Conservation (phyloP, 1,140 invertebrate species). For the Eupeodes corollae region DNA sequence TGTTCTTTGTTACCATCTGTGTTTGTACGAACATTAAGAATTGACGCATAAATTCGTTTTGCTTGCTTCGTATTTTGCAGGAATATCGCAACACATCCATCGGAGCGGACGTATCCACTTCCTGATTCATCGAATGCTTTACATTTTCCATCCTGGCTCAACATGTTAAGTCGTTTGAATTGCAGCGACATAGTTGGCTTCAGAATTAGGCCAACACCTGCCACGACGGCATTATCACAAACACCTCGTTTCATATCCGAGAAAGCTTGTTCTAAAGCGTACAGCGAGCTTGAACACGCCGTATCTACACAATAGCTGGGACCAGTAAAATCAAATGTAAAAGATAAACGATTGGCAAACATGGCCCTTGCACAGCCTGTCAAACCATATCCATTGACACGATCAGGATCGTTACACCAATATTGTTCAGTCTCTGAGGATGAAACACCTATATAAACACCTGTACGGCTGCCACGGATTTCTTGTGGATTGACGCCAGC, state of each 20-base stretch:
- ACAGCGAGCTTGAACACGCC: conserved; percentile 86
- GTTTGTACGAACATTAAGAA: conserved; percentile 78
- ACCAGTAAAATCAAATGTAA: conserved; percentile 82
- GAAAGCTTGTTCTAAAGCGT: conserved; percentile 80
- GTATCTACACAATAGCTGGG: conserved; percentile 91
- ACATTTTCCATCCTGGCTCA: conserved; percentile 77
- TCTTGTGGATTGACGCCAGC: conserved; percentile 75
- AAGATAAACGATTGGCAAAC: conserved; percentile 94
- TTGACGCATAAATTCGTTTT: conserved; percentile 70
- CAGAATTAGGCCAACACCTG: conserved; percentile 68
- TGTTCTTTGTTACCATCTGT: conserved; percentile 81
- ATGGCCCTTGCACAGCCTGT: conserved; percentile 87
- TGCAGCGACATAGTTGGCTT: conserved; percentile 85
- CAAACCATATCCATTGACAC: conserved; percentile 81
- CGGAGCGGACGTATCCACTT: conserved; percentile 86
- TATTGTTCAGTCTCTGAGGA: conserved; percentile 75
- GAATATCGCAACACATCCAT: conserved; percentile 70
- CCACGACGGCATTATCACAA: conserved; percentile 88
- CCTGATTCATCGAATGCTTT: conserved; percentile 87
- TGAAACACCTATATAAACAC: conserved; percentile 83
- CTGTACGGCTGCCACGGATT: conserved; percentile 73
- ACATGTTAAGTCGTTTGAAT: conserved; percentile 84
- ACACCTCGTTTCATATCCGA: conserved; percentile 68
- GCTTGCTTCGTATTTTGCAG: conserved; percentile 68
- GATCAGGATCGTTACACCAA: conserved; percentile 61